Base-by-base conservation (phyloP, 2,113 vertebrate genomes). In the Vidua macroura region DNA sequence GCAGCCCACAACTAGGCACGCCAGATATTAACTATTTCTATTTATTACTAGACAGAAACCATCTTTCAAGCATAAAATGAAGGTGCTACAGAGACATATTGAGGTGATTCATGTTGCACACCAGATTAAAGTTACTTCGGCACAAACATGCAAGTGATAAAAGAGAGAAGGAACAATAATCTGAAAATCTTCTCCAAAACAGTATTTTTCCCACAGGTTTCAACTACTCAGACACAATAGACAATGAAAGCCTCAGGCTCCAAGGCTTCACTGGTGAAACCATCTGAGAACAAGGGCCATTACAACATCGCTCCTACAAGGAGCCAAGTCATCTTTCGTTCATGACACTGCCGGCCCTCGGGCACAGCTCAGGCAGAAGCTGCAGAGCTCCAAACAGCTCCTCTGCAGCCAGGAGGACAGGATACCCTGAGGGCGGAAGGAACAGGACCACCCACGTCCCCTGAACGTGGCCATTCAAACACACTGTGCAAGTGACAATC, bases 21-120 rank as follows among this genome's bases (percentile, higher is more conserved):
- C 33, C 69, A 91, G 64, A 64, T 93, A 96, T 70, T 93, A 90
- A 90, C 88, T 86, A 69, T 56, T 95, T 72, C 74, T 86, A 70
- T 83, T 94, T 94, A 88, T 92, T 73, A 70, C 82, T 83, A 18
- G 10, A 72, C 28, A 56, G 56, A n/a, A 96, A 78, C 39, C 48
- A 82, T 79, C 87, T 91, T 60, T 56, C 70, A 79, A 82, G 41
- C 44, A 89, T 44, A 89, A 94, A 91, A 37, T 0, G 2, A 93
- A 87, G 78, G 62, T 85, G 39, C 44, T 68, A 62, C 30, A 72
- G 78, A 84, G 39, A 63, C 27, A 24, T 19, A 51, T n/a, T 78
- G 52, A 76, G 91, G 37, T n/a, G 44, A 87, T 85, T 95, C 84
- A 68, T 13, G 67, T 15, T n/a, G 39, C 25, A 79, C 39, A 72